Evolutionary conservation across 2,888 invertebrate genomes (phyloP), one percentile per base, ranked within the genome.

Genomic region (Melanargia galathea): DNA sequence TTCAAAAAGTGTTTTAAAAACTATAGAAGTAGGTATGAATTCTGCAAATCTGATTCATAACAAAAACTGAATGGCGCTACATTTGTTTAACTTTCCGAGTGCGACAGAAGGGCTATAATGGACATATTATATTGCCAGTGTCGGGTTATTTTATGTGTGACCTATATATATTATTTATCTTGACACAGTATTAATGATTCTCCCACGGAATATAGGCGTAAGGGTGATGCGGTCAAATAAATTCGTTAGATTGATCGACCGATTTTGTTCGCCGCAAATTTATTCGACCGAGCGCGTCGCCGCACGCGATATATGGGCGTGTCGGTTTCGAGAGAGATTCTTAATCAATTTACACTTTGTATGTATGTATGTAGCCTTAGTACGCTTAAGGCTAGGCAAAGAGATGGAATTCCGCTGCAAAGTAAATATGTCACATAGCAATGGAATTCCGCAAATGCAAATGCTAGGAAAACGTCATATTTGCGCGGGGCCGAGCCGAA

Each of bases 211-310:
- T 57, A 57, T 57, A 59, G 64, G 62, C 67, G 64, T 61, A 67
- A 66, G 64, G 64, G 64, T 60, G 40, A 61, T 69, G 66, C 65
- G 71, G 70, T 70, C 66, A 64, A 70, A 72, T 73, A 72, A 72
- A 73, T 73, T 72, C 66, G 65, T 71, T 66, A 67, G 66, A 70
- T 71, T 67, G 71, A 71, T 70, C 71, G 71, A 67, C 64, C 68
- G 66, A 65, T 70, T 70, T 68, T 69, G 68, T 70, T 65, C 62
- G 43, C 68, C 65, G 62, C 67, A 71, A 72, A 72, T 73, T 70
- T 72, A 73, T 73, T 69, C 70, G 72, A 70, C 65, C 71, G 63
- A 65, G 48, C 63, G 65, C 70, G 68, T 68, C 69, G 62, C 71
- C 70, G 59, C 70, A 70, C 66, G 65, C 63, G 64, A 70, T 71